Base-by-base conservation (phyloP, 2,888 invertebrate species). In the Agonopterix alstromeriana region DNA sequence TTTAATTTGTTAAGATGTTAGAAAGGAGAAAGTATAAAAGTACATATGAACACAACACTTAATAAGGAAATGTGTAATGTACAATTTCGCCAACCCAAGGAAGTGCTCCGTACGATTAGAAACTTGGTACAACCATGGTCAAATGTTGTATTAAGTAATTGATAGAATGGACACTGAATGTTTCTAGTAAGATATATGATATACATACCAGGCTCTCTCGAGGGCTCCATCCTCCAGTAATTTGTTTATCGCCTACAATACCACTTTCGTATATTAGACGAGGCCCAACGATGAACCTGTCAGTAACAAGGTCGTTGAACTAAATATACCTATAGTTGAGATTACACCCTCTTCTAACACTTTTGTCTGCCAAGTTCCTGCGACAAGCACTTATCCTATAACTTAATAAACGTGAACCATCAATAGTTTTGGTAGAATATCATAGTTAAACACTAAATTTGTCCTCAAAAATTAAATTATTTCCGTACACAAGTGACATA, bases 301-400 rank as follows among this genome's bases (percentile, higher is more conserved):
- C 88, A 88, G 86, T 77, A 88, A 84, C 87, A 88, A 88, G 88
- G 88, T 88, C 88, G 84, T 79, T 88, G 88, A 88, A 88, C 88
- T 87, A 87, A 86, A 88, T 88, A 84, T 86, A 86, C 84, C 80
- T 85, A 82, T 73, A 76, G 69, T 70, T 76, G 72, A 73, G 74
- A 73, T 70, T 73, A 72, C 71, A 77, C 73, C 62, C 65, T 67
- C 63, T 63, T 53, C 52, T 56, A 62, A 60, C 60, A 67, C 69
- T 12, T 10, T 10, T 11, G 42, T 27, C 38, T 27, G 9, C 10
- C 11, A 12, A 12, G 42, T 42, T 42, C 8, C 0, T 42, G 11
- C 3, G 12, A 42, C 42, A 42, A 9, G 9, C 42, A 42, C 42
- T 9, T 9, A 38, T 27, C 27, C 27, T 38, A 38, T 38, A 38